These are phyloP conservation scores for Phodopus roborovskii DNA, from an alignment of 2,113 vertebrate genomes.

Conservation along the genomic window DNA sequence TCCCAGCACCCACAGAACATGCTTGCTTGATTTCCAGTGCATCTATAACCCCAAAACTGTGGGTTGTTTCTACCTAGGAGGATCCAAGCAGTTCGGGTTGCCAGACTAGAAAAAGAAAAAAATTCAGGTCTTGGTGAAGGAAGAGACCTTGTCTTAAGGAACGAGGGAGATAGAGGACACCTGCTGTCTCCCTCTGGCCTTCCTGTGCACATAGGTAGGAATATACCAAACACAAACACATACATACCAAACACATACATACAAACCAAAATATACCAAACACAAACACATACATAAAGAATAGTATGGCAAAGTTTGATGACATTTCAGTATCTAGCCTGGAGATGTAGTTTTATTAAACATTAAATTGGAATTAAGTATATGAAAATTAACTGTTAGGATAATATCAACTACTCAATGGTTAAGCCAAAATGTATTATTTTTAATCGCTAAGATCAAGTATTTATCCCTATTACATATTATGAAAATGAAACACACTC, in stretches of 20 bases:
- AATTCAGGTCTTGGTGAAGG: neutral
- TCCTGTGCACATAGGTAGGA: neutral
- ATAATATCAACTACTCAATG: neutral
- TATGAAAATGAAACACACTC: neutral
- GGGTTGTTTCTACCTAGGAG: neutral
- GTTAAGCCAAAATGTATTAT: neutral
- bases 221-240: neutral
- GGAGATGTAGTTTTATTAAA: neutral
- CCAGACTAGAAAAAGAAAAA: neutral
- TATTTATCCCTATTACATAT: neutral
- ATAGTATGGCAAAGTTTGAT: neutral
- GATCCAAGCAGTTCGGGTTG: too few species aligned
- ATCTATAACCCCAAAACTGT: neutral
- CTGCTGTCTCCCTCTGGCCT: neutral
- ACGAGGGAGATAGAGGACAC: too few species aligned
- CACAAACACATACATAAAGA: neutral
- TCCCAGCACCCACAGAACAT: neutral
- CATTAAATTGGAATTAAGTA: neutral
- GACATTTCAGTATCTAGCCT: neutral
- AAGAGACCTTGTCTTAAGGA: neutral
- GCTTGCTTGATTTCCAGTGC: neutral
- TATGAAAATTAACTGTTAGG: neutral
- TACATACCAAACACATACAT: neutral
- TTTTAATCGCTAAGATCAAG: neutral
- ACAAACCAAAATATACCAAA: too few species aligned